phyloP scores from a whole-genome alignment of 53 echinoderm and acorn worm genomes.

The Paracentrotus lividus region DNA sequence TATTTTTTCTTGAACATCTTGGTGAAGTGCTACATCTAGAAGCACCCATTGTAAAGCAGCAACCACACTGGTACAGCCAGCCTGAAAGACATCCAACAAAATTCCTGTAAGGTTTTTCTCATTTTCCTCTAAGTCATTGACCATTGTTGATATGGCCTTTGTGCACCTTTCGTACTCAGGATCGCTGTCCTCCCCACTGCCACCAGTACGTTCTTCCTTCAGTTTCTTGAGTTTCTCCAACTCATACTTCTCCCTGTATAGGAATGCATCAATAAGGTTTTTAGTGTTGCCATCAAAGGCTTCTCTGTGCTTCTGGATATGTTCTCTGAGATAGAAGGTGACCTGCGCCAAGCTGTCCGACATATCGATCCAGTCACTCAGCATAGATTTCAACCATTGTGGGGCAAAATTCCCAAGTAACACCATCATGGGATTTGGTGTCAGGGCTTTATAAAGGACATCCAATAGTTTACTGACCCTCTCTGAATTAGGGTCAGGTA shows the following conservation, averaged over 20 bases:
- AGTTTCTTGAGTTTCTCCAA: background rate
- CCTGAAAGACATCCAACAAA: constrained; percentile 65
- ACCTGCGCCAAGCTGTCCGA: background rate
- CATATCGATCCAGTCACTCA: constrained; percentile 54
- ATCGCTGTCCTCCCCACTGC: constrained; percentile 4
- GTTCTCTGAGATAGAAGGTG: constrained; percentile 14
- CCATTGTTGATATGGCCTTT: background rate
- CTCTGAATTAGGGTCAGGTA: background rate
- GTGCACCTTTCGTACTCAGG: background rate
- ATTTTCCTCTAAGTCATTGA: constrained; percentile 12
- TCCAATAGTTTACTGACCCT: background rate
- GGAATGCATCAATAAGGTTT: constrained; percentile 54
- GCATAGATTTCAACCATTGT: background rate
- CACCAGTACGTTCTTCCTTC: background rate
- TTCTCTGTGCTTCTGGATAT: constrained; percentile 15
- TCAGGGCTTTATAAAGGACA: background rate
- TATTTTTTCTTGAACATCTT: constrained; percentile 47
- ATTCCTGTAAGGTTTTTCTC: constrained; percentile 39
- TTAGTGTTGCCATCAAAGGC: background rate
- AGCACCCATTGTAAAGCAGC: constrained; percentile 49
- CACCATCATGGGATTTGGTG: constrained; percentile 60
- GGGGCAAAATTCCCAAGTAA: constrained; percentile 42
- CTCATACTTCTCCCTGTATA: background rate
- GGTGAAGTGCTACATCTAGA: constrained; percentile 40
- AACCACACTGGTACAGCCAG: constrained; percentile 61